Evolutionary conservation across 2,797 vertebrate genomes (phyloP), one percentile per base, ranked within the genome.

Genomic region (Caiman crocodilus): DNA sequence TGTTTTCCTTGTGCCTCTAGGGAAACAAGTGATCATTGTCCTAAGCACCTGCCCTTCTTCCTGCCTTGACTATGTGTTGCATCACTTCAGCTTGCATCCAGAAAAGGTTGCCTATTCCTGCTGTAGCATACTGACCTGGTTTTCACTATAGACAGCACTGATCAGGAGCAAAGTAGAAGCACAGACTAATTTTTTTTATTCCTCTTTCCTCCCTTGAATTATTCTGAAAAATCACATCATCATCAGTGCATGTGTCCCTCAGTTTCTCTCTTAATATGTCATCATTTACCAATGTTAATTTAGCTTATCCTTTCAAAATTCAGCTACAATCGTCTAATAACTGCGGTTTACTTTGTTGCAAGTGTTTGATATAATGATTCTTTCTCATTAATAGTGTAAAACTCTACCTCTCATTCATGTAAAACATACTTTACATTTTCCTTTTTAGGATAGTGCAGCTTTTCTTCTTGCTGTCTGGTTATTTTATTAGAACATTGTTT

Each of bases 91-190:
- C 42, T 50, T 60, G 14, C 42, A 83, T 50, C 82, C 28, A 58
- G 20, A 92, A 87, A 87, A 63, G 69, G 60, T 85, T 79, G 76
- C 74, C 78, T 42, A 77, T 85, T 76, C 42, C 81, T 87, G 87
- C 87, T 84, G 91, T 79, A 90, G 82, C 79, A 71, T 89, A 65
- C 60, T 93, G 95, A 95, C 91, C 81, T 90, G 91, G 63, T 96
- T 96, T 96, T 90, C 59, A 42, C 25, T 50, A 73, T 79, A 81
- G 91, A 30, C 73, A 79, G 63, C 84, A 81, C 90, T 88, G 82
- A 89, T 87, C 93, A 89, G 82, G 90, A 17, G 84, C 50, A 82
- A n/a, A 74, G 73, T 64, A 88, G 78, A 94, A 93, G 86, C 79
- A 69, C 23, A 84, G n/a, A 91, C 74, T 56, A 26, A 15, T 88